phyloP scores from a whole-genome alignment of 2,888 invertebrate species.

The Cantharis rustica region DNA sequence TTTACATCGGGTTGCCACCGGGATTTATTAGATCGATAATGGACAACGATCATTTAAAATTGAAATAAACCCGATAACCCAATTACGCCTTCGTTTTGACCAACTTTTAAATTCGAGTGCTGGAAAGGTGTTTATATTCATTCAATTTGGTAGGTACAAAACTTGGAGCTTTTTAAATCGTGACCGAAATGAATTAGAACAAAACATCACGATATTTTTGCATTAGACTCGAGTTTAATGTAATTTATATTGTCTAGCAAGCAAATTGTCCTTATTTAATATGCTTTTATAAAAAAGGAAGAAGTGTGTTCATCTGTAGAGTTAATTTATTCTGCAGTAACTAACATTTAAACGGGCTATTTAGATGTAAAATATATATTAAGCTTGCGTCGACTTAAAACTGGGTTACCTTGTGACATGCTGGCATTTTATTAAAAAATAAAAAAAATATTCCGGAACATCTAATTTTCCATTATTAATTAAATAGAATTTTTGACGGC shows the following conservation, averaged over 20 bases:
- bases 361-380: background rate
- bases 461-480: background rate
- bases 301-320: background rate
- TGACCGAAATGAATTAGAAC: slow-evolving; percentile 19
- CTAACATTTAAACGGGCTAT: background rate
- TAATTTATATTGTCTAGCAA: slow-evolving; percentile 3
- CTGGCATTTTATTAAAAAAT: background rate
- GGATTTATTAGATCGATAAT: background rate
- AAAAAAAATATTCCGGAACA: background rate
- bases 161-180: background rate
- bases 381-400: background rate
- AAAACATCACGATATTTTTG: slow-evolving; percentile 21
- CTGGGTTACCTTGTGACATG: background rate
- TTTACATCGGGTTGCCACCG: background rate
- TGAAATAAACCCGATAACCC: background rate
- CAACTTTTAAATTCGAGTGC: background rate
- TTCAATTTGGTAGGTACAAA: background rate
- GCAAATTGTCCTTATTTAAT: slow-evolving; percentile 3
- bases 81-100: background rate
- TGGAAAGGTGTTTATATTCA: background rate
- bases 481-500: background rate
- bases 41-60: background rate
- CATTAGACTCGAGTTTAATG: slow-evolving; percentile 8
- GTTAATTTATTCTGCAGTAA: background rate
- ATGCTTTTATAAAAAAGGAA: background rate